Conservation (phyloP, 2,888 invertebrate genomes). For the Gryllus longicercus region DNA sequence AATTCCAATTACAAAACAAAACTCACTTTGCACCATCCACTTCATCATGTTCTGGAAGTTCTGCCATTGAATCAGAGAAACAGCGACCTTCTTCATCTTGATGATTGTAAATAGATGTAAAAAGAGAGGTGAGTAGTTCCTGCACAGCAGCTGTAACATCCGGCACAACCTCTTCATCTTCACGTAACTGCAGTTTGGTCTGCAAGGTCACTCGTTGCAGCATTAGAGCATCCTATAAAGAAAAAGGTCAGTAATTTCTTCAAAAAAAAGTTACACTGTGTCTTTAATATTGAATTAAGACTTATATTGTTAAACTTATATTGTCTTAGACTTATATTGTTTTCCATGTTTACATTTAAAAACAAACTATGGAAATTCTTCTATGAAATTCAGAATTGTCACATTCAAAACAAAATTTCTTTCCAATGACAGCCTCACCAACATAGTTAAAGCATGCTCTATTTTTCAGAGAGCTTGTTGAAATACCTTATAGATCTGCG, state of each 20-base stretch:
- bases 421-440: background rate
- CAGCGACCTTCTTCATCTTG: conserved; percentile 96
- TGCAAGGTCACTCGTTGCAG: conserved; percentile 88
- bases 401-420: conserved; percentile 18
- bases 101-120: conserved; percentile 91
- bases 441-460: background rate
- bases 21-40: conserved; percentile 60
- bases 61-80: conserved; percentile 93
- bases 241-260: conserved; percentile 24
- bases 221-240: conserved; percentile 75
- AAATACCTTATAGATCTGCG: conserved; percentile 84
- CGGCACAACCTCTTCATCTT: conserved; percentile 81
- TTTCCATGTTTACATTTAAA: conserved; percentile 12
- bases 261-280: background rate
- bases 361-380: conserved; percentile 21
- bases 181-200: conserved; percentile 82
- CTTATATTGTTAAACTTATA: background rate
- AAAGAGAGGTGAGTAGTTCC: conserved; percentile 84
- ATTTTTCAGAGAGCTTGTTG: background rate
- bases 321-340: too few species aligned
- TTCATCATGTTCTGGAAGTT: conserved; percentile 85
- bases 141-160: conserved; percentile 87
- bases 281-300: background rate
- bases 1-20: too few species aligned
- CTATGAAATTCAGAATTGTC: conserved; percentile 11